Evolutionary conservation across 2,113 vertebrate species (phyloP).

Genomic region (Tringa solitaria): DNA sequence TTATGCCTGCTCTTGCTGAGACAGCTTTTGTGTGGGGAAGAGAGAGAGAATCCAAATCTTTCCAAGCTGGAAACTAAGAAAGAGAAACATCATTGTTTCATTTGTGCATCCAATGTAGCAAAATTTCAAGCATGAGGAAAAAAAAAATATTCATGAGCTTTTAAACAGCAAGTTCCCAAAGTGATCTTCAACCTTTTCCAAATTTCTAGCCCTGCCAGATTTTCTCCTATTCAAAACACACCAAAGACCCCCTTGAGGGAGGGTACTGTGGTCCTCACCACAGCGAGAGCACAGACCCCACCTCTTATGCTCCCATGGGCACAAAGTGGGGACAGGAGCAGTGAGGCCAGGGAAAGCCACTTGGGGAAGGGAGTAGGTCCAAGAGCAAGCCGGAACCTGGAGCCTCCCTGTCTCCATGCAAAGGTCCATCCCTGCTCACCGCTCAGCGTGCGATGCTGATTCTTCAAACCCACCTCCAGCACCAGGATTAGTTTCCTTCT

Average conservation of each 20-base stretch:
- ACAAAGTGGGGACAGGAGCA: background rate
- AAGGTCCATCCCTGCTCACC: background rate
- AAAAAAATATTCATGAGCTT: background rate
- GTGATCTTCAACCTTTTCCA: background rate
- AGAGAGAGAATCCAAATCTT: background rate
- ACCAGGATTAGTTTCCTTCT: background rate
- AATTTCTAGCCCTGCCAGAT: background rate
- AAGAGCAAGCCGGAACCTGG: accelerated
- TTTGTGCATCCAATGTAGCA: background rate
- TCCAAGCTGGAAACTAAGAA: background rate
- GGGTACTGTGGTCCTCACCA: accelerated
- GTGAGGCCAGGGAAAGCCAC: background rate
- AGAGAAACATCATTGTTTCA: background rate
- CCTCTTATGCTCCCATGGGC: background rate
- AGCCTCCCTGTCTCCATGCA: background rate
- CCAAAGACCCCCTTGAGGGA: background rate
- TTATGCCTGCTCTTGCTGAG: background rate
- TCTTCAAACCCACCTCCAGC: background rate
- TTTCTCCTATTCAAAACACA: background rate
- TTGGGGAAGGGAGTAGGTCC: background rate
- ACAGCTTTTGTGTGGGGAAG: constrained; percentile 29
- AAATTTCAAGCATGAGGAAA: background rate
- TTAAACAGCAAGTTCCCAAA: background rate
- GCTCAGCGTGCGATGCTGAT: background rate
- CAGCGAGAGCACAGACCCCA: background rate